Base-by-base conservation (phyloP, 2,888 invertebrate genomes). In the Drosophila greeni region DNA sequence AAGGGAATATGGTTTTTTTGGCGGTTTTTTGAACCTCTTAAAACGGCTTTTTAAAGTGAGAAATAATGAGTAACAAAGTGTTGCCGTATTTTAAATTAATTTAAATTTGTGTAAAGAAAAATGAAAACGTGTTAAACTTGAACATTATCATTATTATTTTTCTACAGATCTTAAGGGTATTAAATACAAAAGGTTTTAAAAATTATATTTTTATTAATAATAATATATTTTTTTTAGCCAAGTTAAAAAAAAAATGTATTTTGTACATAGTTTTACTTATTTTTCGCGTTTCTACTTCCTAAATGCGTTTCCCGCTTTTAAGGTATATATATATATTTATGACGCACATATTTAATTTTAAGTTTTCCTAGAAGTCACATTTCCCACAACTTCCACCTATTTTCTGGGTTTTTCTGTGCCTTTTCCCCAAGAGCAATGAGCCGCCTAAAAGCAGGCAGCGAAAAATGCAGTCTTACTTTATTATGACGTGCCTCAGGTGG, bases 1-100 rank as follows among this genome's bases (percentile, higher is more conserved):
- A 59, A 45, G 43, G 57, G 11, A 29, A 31, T 51, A 55, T 62
- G 20, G 12, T 24, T 58, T 59, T 40, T 67, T 61, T 40, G 42
- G 42, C 62, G 57, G 73, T 72, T 73, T 70, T 66, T 73, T 76
- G 73, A 80, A 75, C 77, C 75, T 51, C 69, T 70, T 51, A 33
- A 42, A 57, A 53, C 49, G 52, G 45, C 56, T 23, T 60, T 64
- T 62, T 12, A 26, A 47, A 42, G 29, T 47, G 36, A 58, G 39
- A 55, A 64, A 48, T 29, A 49, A 49, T 53, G 36, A 51, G 9
- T 58, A 57, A 51, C 37, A 33, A 16, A 47, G 33, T 33, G 36
- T 23, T 11, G 18, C 5, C 24, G 43, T 45, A 31, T 43, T 29
- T 53, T 54, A 23, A 20, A n/a, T 45, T 18, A 23, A 45, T 43